phyloP scores from a whole-genome alignment of 1,140 invertebrate genomes.

The Drosophila pseudoobscura region DNA sequence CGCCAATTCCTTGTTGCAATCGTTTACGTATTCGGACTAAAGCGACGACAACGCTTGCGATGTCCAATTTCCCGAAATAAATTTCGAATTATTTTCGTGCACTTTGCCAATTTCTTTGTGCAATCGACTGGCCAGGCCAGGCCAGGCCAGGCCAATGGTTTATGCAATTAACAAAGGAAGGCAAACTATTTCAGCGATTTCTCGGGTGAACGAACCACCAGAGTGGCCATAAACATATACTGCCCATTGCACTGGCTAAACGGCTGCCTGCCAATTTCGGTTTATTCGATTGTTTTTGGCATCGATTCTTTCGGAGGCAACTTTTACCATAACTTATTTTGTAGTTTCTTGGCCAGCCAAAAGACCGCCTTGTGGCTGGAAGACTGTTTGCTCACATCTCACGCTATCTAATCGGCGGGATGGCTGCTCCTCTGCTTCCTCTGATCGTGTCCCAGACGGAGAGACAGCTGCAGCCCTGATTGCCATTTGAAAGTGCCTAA shows the following conservation, averaged over 20 bases:
- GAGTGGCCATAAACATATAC: slow-evolving; percentile 35
- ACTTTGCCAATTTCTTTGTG: slow-evolving; percentile 75
- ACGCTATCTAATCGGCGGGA: slow-evolving; percentile 38
- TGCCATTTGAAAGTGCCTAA: slow-evolving; percentile 35
- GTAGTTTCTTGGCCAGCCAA: slow-evolving; percentile 3
- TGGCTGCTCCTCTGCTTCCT: background rate
- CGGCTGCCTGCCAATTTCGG: slow-evolving; percentile 22
- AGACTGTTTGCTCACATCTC: slow-evolving; percentile 37
- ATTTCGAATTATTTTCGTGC: slow-evolving; percentile 66
- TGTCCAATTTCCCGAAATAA: slow-evolving; percentile 62
- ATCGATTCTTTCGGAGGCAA: slow-evolving; percentile 5
- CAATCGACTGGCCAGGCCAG: slow-evolving; percentile 65
- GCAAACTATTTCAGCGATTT: slow-evolving; percentile 56
- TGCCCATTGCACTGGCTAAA: slow-evolving; percentile 11
- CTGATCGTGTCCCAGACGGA: background rate
- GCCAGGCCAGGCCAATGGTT: slow-evolving; percentile 25
- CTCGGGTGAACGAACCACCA: slow-evolving; percentile 46
- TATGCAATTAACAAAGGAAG: slow-evolving; percentile 66
- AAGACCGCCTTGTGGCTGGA: slow-evolving; percentile 14
- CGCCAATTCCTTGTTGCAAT: slow-evolving; percentile 59
- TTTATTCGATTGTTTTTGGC: slow-evolving; percentile 2
- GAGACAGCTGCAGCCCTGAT: slow-evolving; percentile 18
- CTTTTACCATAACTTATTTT: slow-evolving; percentile 10
- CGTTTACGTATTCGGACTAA: slow-evolving; percentile 37
- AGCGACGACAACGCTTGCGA: slow-evolving; percentile 38